Conservation (phyloP, 2,113 vertebrate genomes). For the Erythrocebus patas region DNA sequence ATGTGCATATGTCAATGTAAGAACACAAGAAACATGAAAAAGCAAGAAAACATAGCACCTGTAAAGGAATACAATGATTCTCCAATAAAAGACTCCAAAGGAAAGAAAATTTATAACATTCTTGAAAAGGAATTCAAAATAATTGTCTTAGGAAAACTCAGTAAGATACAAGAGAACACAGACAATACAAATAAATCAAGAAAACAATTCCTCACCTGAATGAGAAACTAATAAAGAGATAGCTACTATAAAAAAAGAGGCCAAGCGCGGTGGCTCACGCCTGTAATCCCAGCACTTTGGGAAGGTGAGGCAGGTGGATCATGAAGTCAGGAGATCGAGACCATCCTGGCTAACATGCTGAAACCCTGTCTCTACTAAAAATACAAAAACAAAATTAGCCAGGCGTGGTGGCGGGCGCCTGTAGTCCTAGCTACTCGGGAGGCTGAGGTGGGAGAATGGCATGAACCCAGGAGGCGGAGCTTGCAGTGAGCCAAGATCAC, state of each 20-base stretch:
- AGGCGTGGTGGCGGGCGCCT: rapidly evolving
- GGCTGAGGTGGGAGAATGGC: no score
- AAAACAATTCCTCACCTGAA: not conserved
- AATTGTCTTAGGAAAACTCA: not conserved
- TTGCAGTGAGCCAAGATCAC: no score
- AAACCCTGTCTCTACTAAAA: no score
- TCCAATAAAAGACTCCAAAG: not conserved
- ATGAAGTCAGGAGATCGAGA: no score
- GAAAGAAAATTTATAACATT: not conserved
- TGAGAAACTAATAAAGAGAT: not conserved
- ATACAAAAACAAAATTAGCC: no score
- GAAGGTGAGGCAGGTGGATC: no score
- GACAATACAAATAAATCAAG: not conserved
- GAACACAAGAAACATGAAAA: not conserved
- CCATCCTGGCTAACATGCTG: no score
- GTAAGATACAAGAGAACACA: not conserved
- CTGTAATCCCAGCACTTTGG: no score
- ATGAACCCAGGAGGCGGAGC: no score
- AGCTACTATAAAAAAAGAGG: not conserved
- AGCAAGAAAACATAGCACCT: not conserved
- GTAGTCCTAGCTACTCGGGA: no score
- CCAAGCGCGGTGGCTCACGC: no score
- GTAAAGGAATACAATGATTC: not conserved
- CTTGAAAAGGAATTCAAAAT: not conserved
- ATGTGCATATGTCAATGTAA: not conserved